Conservation (phyloP, 2,888 invertebrate species). For the Ligdia adustata region DNA sequence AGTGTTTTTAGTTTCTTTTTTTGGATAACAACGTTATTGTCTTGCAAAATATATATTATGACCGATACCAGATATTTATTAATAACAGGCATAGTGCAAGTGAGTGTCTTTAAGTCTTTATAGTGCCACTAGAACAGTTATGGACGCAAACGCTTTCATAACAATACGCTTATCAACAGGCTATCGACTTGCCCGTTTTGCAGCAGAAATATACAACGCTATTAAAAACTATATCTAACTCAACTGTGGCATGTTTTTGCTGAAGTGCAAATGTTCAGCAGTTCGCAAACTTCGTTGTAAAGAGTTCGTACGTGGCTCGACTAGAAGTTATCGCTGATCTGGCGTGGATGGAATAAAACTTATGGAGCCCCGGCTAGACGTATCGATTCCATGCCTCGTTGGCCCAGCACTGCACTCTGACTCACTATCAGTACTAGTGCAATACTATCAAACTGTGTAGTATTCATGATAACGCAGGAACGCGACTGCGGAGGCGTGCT, state of each 20-base stretch:
- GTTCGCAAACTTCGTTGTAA: slow-evolving; percentile 19
- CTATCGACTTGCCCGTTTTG: no score
- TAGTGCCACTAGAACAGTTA: no score
- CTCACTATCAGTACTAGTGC: slow-evolving; percentile 23
- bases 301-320: not conserved
- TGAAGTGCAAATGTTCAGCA: slow-evolving; percentile 21
- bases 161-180: no score
- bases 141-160: no score
- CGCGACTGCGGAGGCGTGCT: slow-evolving; percentile 10
- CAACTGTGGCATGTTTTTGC: slow-evolving; percentile 21
- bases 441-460: slow-evolving; percentile 23
- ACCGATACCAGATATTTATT: no score
- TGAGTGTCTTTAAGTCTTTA: no score
- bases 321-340: slow-evolving; percentile 32
- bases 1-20: no score
- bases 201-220: no score
- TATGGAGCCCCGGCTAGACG: slow-evolving; percentile 42
- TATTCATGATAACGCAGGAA: slow-evolving; percentile 19
- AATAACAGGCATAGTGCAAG: no score
- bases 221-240: no score
- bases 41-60: no score
- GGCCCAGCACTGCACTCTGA: slow-evolving; percentile 24
- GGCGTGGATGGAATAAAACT: slow-evolving; percentile 39
- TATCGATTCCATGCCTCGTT: slow-evolving; percentile 48
- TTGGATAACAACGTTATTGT: no score